Conservation (phyloP, 37 sponge, comb jelly and placozoan genomes). For the Diacarnus erythraeanus region DNA sequence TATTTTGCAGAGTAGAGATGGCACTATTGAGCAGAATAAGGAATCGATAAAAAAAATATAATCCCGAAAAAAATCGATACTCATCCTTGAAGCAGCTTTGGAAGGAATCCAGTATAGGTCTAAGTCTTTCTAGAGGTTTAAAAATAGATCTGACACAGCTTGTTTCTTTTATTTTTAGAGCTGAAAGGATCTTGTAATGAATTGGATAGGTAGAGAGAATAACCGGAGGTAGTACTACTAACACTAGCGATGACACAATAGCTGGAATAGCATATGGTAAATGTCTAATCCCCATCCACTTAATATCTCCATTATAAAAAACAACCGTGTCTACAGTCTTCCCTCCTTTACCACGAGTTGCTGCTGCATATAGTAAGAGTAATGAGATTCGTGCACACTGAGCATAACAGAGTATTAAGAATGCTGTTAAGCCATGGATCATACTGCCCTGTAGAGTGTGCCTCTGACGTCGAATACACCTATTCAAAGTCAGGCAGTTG, state of each 20-base stretch:
- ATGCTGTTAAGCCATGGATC: constrained; percentile 51
- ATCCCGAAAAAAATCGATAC: constrained; percentile 25
- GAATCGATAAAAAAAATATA: constrained; percentile 16
- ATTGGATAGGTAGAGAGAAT: constrained; percentile 23
- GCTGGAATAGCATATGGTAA: constrained; percentile 37
- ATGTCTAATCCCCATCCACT: constrained; percentile 8
- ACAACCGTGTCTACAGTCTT: background rate
- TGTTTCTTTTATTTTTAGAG: background rate
- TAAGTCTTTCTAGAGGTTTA: constrained; percentile 16
- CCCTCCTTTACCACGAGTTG: background rate
- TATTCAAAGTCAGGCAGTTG: background rate
- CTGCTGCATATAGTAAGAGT: background rate
- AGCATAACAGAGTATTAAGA: constrained; percentile 45
- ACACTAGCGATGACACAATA: background rate
- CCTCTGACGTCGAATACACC: background rate
- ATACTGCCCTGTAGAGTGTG: background rate
- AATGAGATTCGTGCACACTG: constrained; percentile 32
- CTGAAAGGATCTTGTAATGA: constrained; percentile 11
- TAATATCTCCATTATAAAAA: constrained; percentile 2
- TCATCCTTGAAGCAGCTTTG: constrained; percentile 34
- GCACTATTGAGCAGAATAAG: background rate
- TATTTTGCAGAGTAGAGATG: background rate
- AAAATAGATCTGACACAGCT: background rate
- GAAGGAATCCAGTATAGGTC: constrained; percentile 28
- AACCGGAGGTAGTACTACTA: constrained; percentile 12